Evolutionary conservation across 2,797 vertebrate species (phyloP), one percentile per base, ranked within the genome.

Genomic region (Pampus argenteus): DNA sequence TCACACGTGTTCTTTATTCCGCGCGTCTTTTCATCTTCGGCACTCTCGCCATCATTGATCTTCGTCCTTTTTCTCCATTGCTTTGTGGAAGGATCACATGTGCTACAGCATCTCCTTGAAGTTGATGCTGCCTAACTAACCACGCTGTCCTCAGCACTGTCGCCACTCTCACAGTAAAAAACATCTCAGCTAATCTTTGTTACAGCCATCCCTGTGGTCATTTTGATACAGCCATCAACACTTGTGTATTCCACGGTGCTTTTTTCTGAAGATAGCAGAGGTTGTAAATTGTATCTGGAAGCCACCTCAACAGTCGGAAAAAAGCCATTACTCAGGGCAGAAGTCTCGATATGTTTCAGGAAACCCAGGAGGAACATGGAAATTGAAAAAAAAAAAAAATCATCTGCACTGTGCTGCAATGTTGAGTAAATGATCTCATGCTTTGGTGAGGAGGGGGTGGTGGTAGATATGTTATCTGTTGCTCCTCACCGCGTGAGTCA

Each of bases 321-420:
- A 77, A 79, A 87, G 79, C 71, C 74, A 88, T 89, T 85, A 86
- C 77, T 89, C 83, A 69, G 79, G 80, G 73, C 68, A 79, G 72
- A 75, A 84, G 78, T 88, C 85, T 86, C 82, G 69, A 82, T 86
- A 78, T 84, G 82, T 84, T 85, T 81, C 69, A 63, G 74, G 66
- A 83, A 79, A 83, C 89, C 81, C 87, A 80, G 71, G 81, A 88
- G 84, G 84, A 85, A 87, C 73, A 79, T 87, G 79, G 73, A 82
- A 82, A 89, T 89, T 88, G 86, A 87, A 86, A n/a, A n/a, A n/a
- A n/a, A n/a, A n/a, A n/a, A n/a, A n/a, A 90, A 86, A 85, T 82
- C 81, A 73, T 81, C 58, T 69, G 63, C 54, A 45, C 56, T n/a
- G 58, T 9, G 18, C 76, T 66, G 73, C 69, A 66, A 58, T 68